A percentile compares a stretch with the other conserved stretches of the same genome.
Evolutionary conservation across 1,140 invertebrate genomes (phyloP).

Genomic region (Drosophila serrata): DNA sequence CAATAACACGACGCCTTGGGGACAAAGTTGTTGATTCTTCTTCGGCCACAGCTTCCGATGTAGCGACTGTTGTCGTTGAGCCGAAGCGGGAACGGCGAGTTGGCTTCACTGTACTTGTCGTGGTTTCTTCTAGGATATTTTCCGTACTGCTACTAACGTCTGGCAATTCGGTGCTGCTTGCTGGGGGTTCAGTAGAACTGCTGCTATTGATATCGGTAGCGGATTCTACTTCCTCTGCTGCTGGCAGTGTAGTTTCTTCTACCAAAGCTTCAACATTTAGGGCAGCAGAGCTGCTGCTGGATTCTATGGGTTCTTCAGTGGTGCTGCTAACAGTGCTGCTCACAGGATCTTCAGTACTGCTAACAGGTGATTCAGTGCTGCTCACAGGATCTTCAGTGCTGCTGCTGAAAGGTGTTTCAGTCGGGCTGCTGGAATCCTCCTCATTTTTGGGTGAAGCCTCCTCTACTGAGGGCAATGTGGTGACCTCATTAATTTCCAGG

Average conservation of each 20-base stretch:
- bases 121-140: background rate
- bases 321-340: background rate
- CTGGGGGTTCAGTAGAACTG: background rate
- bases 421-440: background rate
- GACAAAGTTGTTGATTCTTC: constrained; percentile 5
- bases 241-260: constrained; percentile 13
- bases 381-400: background rate
- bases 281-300: constrained; percentile 13
- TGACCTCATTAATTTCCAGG: background rate
- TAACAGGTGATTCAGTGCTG: background rate
- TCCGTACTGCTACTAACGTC: constrained; percentile 3
- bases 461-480: background rate
- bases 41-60: background rate
- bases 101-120: constrained; percentile 1
- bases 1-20: constrained; percentile 13
- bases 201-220: background rate
- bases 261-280: background rate
- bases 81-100: constrained; percentile 7
- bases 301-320: background rate
- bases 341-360: background rate
- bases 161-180: constrained; percentile 8
- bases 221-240: background rate
- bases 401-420: constrained; percentile 6
- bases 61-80: constrained; percentile 3
- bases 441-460: background rate